These are phyloP conservation scores for Cryptoprocta ferox DNA, from an alignment of 2,797 vertebrate genomes.

Conservation along the genomic window DNA sequence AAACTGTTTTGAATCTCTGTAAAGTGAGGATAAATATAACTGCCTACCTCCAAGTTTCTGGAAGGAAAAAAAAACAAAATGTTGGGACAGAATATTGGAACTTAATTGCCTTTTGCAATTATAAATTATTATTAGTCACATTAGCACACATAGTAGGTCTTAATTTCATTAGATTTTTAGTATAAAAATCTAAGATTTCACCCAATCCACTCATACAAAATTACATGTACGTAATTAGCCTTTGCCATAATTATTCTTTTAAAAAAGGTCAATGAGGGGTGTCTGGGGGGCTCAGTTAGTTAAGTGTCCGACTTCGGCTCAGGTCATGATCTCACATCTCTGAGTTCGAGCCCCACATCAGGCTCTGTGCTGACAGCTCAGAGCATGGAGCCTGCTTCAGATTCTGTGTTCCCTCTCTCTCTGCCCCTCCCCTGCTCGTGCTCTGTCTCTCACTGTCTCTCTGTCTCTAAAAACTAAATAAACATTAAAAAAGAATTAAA, in stretches of 20 bases:
- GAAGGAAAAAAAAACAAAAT: neutral
- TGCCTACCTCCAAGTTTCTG: neutral
- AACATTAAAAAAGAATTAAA: neutral
- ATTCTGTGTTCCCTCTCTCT: too few species aligned
- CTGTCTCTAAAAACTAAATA: too few species aligned
- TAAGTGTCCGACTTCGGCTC: too few species aligned
- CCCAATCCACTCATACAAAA: neutral
- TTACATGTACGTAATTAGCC: neutral
- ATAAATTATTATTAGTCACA: neutral
- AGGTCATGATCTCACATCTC: too few species aligned
- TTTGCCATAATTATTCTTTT: neutral
- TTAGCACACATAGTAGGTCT: neutral
- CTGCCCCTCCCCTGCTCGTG: too few species aligned
- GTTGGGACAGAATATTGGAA: neutral
- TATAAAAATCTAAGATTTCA: conserved; percentile 37
- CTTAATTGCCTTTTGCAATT: neutral
- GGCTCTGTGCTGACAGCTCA: too few species aligned
- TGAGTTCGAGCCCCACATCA: too few species aligned
- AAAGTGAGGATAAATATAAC: neutral
- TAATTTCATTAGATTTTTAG: neutral
- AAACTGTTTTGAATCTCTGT: neutral
- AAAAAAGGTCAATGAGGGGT: too few species aligned
- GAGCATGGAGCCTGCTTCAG: too few species aligned
- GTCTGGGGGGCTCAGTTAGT: too few species aligned
- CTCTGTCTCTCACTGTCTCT: too few species aligned